Conservation (phyloP, 2,797 vertebrate genomes). For the Amniataba percoides region DNA sequence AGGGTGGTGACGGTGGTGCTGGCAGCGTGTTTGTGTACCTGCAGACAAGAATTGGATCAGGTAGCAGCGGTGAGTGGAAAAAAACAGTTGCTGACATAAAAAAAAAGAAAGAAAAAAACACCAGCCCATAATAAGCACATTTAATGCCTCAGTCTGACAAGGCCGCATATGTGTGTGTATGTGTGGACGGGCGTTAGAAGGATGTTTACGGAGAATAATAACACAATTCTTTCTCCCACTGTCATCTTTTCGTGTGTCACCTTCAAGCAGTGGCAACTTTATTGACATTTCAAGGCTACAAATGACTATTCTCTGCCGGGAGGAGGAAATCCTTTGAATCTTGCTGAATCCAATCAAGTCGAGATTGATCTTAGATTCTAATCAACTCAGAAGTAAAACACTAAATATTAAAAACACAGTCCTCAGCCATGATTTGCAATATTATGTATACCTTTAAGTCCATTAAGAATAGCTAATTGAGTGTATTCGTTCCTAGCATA, state of each 20-base stretch:
- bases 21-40: conserved; percentile 63
- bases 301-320: conserved; percentile 4
- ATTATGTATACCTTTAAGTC: not conserved
- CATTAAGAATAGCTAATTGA: not conserved
- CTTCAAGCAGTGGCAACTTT: conserved; percentile 34
- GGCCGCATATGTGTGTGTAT: conserved; percentile 2
- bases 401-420: not conserved
- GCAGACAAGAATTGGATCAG: conserved; percentile 64
- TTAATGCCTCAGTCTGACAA: conserved; percentile 57
- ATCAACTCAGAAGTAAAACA: conserved; percentile 13
- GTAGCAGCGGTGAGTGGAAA: conserved; percentile 30
- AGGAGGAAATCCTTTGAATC: conserved; percentile 18
- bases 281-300: conserved; percentile 44
- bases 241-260: conserved; percentile 47
- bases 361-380: conserved; percentile 15
- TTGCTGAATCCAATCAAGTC: conserved; percentile 22
- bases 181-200: conserved; percentile 32
- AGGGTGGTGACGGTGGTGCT: conserved; percentile 53
- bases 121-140: conserved; percentile 48
- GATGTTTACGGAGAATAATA: conserved; percentile 37
- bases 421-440: not conserved
- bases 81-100: conserved; percentile 47
- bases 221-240: conserved; percentile 29
- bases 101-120: not conserved
- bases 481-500: not conserved